Evolutionary conservation across 2,888 invertebrate species (phyloP).

Genomic region (Archips crataeganus): DNA sequence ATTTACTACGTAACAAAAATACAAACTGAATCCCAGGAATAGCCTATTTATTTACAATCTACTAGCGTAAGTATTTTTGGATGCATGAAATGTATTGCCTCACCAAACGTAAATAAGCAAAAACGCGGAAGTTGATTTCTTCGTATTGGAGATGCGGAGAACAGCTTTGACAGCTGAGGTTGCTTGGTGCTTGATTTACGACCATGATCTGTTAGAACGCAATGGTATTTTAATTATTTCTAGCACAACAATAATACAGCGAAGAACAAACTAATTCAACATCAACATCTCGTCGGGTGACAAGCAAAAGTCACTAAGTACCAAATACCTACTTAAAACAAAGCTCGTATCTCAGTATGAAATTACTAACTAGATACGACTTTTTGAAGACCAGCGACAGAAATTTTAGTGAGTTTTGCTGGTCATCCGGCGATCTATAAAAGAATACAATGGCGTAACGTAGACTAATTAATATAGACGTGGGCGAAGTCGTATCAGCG

Average conservation of each 20-base stretch:
- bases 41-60: constrained; percentile 19
- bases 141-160: constrained; percentile 21
- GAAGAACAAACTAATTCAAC: no score
- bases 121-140: constrained; percentile 31
- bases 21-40: neutral
- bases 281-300: no score
- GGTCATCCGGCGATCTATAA: no score
- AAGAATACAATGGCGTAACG: no score
- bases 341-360: no score
- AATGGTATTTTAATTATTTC: constrained; percentile 1
- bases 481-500: no score
- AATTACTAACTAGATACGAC: no score
- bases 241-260: neutral
- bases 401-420: no score
- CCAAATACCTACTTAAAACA: no score
- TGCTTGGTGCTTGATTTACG: constrained; percentile 10
- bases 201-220: neutral
- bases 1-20: constrained; percentile 15
- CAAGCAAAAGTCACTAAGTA: no score
- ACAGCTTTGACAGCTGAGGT: constrained; percentile 3
- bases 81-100: constrained; percentile 28
- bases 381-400: no score
- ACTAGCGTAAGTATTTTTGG: constrained; percentile 27
- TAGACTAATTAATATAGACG: no score
- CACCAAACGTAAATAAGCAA: constrained; percentile 25